Base-by-base conservation (phyloP, 1,140 invertebrate genomes). In the Manduca sexta region DNA sequence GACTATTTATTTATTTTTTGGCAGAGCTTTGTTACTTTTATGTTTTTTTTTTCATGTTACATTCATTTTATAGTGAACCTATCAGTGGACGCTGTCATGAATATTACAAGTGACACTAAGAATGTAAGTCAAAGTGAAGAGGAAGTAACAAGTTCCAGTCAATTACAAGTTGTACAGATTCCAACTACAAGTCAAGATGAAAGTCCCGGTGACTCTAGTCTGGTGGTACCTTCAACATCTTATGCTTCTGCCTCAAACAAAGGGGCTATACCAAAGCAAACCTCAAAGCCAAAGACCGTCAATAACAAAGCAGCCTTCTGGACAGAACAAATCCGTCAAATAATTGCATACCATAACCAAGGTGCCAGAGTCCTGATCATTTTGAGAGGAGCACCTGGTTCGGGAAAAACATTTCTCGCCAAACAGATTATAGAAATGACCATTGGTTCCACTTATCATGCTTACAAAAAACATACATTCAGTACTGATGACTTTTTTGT, bases 351-450 rank as follows among this genome's bases (percentile, higher is more conserved):
- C 30, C 75, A 84, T 33, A 70, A 70, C 52, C 37, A 84, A 42
- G 88, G 88, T 2, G 78, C 68, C 31, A 90, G 89, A 60, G 82
- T 92, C 2, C 64, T 97, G 55, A 86, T 97, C 14, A 66, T 97
- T 1, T 86, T 97, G 86, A 85, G 95, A 54, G 95, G 95, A 6
- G 74, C 91, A 7, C 90, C 95, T 1, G 95, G 95, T 0, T 92
- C 92, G 77, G 95, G 96, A 0, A 98, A 98, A 86, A 87, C 91
- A 0, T 88, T 88, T 50, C 60, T 95, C 48, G 93, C 93, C 0
- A 84, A 69, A 50, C 56, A 80, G 17, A 70, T 94, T 11, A 35
- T 92, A n/a, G 56, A 83, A 33, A 63, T 77, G 13, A 87, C 76
- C 3, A 55, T 82, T 31, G 58, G 70, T 11, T 48, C 74, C 34